phyloP scores from a whole-genome alignment of 2,113 vertebrate species.

The Thamnaconus septentrionalis region DNA sequence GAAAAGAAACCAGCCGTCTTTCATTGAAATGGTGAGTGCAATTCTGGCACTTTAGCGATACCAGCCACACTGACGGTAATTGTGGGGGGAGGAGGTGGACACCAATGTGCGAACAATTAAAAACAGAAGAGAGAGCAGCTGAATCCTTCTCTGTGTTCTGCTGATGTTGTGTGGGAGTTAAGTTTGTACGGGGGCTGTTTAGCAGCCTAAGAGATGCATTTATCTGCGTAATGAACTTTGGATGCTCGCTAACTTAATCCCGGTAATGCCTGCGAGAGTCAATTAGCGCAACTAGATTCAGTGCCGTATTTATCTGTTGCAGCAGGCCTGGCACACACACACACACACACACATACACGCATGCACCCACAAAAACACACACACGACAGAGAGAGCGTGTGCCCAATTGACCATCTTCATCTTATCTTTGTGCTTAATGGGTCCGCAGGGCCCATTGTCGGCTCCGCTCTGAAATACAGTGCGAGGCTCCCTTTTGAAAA shows the following conservation, averaged over 20 bases:
- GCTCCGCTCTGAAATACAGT: conserved; percentile 47
- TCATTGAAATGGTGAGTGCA: no score
- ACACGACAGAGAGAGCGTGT: not conserved
- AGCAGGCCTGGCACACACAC: conserved; percentile 52
- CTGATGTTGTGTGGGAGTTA: conserved; percentile 48
- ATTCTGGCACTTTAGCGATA: no score
- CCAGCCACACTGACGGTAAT: no score
- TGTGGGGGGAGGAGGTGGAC: no score
- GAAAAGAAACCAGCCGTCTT: no score
- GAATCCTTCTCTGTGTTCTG: conserved; percentile 19
- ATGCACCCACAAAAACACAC: conserved; percentile 13
- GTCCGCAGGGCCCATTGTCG: conserved; percentile 66
- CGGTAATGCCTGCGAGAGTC: conserved; percentile 77
- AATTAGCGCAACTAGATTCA: conserved; percentile 75
- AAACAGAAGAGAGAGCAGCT: conserved; percentile 1
- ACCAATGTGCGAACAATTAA: not conserved
- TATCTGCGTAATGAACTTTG: conserved; percentile 79
- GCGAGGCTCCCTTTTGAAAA: conserved; percentile 28
- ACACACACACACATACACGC: conserved; percentile 49
- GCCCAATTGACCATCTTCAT: conserved; percentile 64
- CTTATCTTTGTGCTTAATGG: conserved; percentile 68
- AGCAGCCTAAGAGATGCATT: conserved; percentile 72
- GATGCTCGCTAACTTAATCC: conserved; percentile 76
- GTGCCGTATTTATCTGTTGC: conserved; percentile 70
- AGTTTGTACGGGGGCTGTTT: conserved; percentile 63